Conservation (phyloP, 2,888 invertebrate species). For the Arge pagana region DNA sequence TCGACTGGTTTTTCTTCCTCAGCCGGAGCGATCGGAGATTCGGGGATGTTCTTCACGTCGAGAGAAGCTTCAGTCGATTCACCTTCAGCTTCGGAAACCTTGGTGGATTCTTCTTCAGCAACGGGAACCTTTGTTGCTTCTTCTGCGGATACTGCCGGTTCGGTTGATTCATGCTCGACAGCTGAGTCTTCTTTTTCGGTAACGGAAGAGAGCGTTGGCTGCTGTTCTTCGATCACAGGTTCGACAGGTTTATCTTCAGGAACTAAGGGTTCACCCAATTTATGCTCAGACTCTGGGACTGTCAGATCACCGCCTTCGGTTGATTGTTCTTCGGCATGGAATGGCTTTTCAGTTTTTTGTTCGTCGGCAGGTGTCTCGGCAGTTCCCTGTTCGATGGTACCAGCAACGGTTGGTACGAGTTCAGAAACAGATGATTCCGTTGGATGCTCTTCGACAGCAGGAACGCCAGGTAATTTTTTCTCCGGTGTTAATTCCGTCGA, state of each 20-base stretch:
- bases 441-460: slow-evolving; percentile 11
- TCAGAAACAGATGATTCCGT: slow-evolving; percentile 18
- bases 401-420: slow-evolving; percentile 9
- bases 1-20: slow-evolving; percentile 1
- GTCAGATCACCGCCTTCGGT: background rate
- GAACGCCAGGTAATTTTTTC: too few relatives aligned
- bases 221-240: slow-evolving; percentile 12
- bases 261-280: slow-evolving; percentile 1
- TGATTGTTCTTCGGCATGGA: slow-evolving; percentile 3
- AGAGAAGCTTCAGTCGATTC: slow-evolving; percentile 17
- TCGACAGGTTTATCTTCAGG: slow-evolving; percentile 7
- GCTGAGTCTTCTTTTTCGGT: background rate
- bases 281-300: background rate
- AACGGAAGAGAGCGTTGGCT: slow-evolving; percentile 13
- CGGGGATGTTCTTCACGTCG: too few relatives aligned
- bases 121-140: slow-evolving; percentile 15
- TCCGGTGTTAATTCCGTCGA: background rate
- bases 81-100: slow-evolving; percentile 23
- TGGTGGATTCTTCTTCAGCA: slow-evolving; percentile 26
- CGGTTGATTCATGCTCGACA: slow-evolving; percentile 8
- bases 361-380: slow-evolving; percentile 18
- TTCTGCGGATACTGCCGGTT: slow-evolving; percentile 9
- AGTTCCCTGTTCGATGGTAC: background rate
- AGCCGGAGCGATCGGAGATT: too few relatives aligned
- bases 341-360: slow-evolving; percentile 11